These are phyloP conservation scores for Austrolebias charrua DNA, from an alignment of 2,797 vertebrate species.

Conservation along the genomic window DNA sequence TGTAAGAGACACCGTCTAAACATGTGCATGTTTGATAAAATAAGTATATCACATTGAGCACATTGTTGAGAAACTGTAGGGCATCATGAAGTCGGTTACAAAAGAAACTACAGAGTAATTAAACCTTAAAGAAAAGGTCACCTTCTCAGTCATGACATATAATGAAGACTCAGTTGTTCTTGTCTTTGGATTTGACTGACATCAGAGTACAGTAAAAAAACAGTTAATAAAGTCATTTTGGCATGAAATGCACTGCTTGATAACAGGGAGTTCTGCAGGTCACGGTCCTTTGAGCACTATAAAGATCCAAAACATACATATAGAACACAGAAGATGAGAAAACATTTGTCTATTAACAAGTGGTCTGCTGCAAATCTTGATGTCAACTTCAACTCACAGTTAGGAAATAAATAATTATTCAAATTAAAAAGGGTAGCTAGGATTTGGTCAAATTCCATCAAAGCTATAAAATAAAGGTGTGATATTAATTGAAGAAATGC, in stretches of 20 bases:
- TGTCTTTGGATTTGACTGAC: not conserved
- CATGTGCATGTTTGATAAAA: not conserved
- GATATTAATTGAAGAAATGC: no score
- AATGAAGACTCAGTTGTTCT: not conserved
- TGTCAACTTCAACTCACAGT: not conserved
- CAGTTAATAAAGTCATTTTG: constrained; percentile 4
- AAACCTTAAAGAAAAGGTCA: not conserved
- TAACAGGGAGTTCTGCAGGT: constrained; percentile 1
- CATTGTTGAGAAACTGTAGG: not conserved
- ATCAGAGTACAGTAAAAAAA: not conserved
- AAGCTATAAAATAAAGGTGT: not conserved
- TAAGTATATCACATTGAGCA: no score
- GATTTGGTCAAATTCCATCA: not conserved
- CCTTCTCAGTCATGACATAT: not conserved
- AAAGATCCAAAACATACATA: constrained; percentile 3
- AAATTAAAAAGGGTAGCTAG: not conserved
- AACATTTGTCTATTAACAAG: not conserved
- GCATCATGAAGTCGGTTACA: no score
- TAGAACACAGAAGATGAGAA: constrained; percentile 1
- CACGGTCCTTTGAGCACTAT: not conserved
- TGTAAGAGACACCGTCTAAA: no score
- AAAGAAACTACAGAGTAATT: constrained; percentile 3
- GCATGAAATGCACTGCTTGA: not conserved
- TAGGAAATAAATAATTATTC: not conserved
- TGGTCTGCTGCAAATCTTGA: constrained; percentile 5